Base-by-base conservation (phyloP, 2,113 vertebrate species). In the Halcyon malimbica region DNA sequence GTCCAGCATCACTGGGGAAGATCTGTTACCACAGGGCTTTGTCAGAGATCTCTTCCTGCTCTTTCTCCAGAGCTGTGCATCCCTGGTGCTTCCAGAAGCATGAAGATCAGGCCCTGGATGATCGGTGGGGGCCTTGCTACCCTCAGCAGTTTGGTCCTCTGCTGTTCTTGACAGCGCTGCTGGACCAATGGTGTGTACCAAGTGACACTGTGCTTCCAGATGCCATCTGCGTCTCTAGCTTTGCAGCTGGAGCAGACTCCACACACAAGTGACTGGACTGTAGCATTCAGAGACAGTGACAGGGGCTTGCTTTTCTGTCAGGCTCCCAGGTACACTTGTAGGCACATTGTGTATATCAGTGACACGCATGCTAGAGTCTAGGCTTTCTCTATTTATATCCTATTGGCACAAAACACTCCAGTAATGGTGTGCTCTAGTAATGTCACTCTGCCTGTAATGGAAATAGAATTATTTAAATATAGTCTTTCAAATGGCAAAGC, bases 101-200 rank as follows among this genome's bases (percentile, higher is more conserved):
- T 9, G 17, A 11, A 25, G 33, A 35, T 35, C 50, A 44, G 50
- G 19, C 31, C 25, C 56, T 44, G 42, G 54, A 6, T 28, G 54
- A 60, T 35, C 24, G 28, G 44, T 28, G 16, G 54, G n/a, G 23
- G 23, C 23, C 44, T n/a, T 59, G 16, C 23, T 35, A 25, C 42
- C 53, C 16, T 48, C 2, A 1, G 6, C 2, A 1, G 4, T 16
- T 17, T 19, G 57, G 37, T 42, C 46, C 18, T 71, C 56, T 28
- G 44, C 28, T 33, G 16, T 48, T 48, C 41, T 59, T 69, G n/a
- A 29, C 31, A 51, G 24, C 35, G 67, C 4, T 71, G 24, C 24
- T 59, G 16, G 42, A 14, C 16, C 41, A 4, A 25, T 17, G 33
- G 21, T 25, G n/a, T 37, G 13, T 20, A 21, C 42, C 29, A 41